Evolutionary conservation across 1,140 invertebrate species (phyloP).

Genomic region (Sycobia sp.): DNA sequence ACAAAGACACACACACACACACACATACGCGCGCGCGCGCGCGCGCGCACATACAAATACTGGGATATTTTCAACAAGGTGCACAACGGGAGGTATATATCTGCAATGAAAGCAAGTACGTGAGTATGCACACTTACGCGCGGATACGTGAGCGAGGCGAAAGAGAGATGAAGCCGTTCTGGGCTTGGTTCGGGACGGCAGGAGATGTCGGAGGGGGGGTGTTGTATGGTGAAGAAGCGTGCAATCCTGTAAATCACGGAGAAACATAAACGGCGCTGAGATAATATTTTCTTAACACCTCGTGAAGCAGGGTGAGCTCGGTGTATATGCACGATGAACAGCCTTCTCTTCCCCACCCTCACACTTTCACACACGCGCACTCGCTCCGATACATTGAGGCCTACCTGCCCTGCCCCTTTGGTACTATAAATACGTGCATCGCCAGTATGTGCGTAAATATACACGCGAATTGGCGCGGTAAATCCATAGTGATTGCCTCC

Average conservation of each 20-base stretch:
- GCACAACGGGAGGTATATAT: too few species aligned
- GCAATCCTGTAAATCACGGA: conserved; percentile 44
- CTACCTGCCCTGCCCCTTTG: conserved; percentile 4
- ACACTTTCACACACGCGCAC: too few species aligned
- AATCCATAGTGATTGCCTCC: conserved; percentile 34
- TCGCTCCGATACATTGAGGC: too few species aligned
- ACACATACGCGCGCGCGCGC: not conserved
- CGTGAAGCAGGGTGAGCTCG: conserved; percentile 40
- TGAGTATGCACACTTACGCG: too few species aligned
- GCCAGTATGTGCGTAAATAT: not conserved
- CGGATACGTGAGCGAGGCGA: too few species aligned
- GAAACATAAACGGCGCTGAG: conserved; percentile 41
- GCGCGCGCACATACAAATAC: not conserved
- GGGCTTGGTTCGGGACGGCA: too few species aligned
- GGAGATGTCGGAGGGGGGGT: too few species aligned
- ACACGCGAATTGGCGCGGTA: conserved; percentile 21
- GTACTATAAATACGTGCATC: not conserved
- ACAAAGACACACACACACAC: not conserved
- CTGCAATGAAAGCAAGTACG: too few species aligned
- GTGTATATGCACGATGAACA: too few species aligned
- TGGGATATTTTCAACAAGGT: too few species aligned
- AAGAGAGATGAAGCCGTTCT: too few species aligned
- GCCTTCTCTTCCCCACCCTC: too few species aligned
- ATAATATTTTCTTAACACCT: conserved; percentile 51
- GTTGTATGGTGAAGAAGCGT: conserved; percentile 2